Base-by-base conservation (phyloP, 30 jellyfish, hydroid and myxozoan species). In the Aurelia aurita region DNA sequence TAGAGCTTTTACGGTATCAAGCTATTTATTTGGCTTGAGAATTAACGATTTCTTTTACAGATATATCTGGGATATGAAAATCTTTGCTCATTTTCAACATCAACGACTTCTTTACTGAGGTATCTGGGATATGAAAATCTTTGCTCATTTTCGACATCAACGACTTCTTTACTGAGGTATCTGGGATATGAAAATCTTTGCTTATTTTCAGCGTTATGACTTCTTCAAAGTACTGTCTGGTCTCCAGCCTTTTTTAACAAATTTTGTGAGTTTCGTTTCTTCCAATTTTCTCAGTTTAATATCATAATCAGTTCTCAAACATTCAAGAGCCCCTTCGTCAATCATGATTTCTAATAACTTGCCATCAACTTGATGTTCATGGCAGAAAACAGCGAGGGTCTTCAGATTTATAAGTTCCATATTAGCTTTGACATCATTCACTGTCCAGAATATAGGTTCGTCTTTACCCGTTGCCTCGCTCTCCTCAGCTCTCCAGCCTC, bases 171-270 rank as follows among this genome's bases (percentile, higher is more conserved):
- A 39, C 16, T 6, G 51, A 39, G 51, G 51, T 39, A 39, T 39
- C 51, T 39, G 16, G 9, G 13, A 39, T 39, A 6, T 39, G 15
- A 39, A 39, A 39, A 6, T 39, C 51, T 9, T 39, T 34, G 0
- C 46, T 34, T 2, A 34, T 14, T 1, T 62, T 62, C 46, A 39
- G 34, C 39, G 18, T 43, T 22, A 66, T 15, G 20, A 22, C 13
- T 62, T 61, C 54, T 62, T 62, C 47, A 79, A 12, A 21, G 80
- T 7, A 22, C 64, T 32, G 45, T 87, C 96, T 1, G 96, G 96
- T 29, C 96, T 77, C 96, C 96, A 87, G 26, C 87, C 91, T 3
- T 59, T 62, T 58, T 66, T 68, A 9, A 87, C 96, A 68, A 55
- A 87, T 46, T 63, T 34, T 9, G 12, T 39, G n/a, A 87, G 66